phyloP scores from a whole-genome alignment of 2,113 vertebrate genomes.

The Blennius ocellaris region DNA sequence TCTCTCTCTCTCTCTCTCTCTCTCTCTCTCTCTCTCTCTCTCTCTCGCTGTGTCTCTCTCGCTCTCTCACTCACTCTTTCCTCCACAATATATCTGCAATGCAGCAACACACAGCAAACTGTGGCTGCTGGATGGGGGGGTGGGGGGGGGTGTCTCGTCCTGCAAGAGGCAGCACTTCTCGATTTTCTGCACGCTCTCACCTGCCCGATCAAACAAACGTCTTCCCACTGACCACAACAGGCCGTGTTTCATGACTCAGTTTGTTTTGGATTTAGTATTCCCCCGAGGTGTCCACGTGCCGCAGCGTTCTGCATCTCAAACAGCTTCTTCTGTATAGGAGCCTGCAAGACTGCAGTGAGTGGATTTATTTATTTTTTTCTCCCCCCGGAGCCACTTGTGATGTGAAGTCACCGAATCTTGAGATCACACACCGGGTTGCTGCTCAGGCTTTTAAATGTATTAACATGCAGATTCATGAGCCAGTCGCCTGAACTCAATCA shows the following conservation, averaged over 20 bases:
- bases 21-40: constrained; percentile 1
- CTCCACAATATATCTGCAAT: constrained; percentile 78
- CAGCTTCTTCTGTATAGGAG: constrained; percentile 49
- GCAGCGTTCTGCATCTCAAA: constrained; percentile 75
- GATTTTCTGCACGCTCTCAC: constrained; percentile 43
- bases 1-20: neutral
- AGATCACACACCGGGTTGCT: constrained; percentile 1
- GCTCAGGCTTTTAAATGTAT: constrained; percentile 48
- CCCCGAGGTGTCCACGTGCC: constrained; percentile 44
- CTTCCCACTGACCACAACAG: constrained; percentile 41
- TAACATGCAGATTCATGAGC: constrained; percentile 30
- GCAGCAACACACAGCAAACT: constrained; percentile 73
- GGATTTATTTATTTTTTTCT: neutral
- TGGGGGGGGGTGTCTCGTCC: constrained; percentile 28
- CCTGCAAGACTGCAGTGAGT: constrained; percentile 35
- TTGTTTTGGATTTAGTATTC: constrained; percentile 51
- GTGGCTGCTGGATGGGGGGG: constrained; percentile 38
- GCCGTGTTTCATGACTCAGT: constrained; percentile 58
- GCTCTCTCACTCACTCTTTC: too few species aligned
- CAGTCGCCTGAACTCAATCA: constrained; percentile 5
- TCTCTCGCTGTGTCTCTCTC: constrained; percentile 4
- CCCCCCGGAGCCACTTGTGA: neutral
- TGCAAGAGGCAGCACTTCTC: constrained; percentile 48
- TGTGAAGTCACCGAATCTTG: constrained; percentile 36
- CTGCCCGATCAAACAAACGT: constrained; percentile 45